These are phyloP conservation scores for Octodonta nipae DNA, from an alignment of 2,888 invertebrate species.

Conservation along the genomic window DNA sequence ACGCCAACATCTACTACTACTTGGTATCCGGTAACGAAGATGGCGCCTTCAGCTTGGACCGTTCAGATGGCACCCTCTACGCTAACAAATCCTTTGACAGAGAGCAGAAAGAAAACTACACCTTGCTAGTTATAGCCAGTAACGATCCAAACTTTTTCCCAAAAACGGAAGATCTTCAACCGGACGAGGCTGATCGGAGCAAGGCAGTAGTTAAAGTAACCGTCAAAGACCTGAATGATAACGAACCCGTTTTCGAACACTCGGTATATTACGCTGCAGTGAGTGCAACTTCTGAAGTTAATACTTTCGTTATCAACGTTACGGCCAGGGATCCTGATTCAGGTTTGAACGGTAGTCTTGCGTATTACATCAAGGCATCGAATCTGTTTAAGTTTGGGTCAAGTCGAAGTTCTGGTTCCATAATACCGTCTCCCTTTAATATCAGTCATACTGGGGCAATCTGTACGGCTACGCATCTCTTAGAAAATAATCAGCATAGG, in stretches of 20 bases:
- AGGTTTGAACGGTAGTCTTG: constrained; percentile 68
- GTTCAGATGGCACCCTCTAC: constrained; percentile 64
- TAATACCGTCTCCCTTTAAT: constrained; percentile 78
- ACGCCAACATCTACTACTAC: constrained; percentile 74
- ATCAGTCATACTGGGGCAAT: constrained; percentile 59
- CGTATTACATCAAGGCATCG: constrained; percentile 69
- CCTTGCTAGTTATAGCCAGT: constrained; percentile 67
- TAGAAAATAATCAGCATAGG: constrained; percentile 78
- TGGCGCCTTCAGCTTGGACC: constrained; percentile 63
- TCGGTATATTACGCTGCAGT: constrained; percentile 42
- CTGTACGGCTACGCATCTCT: constrained; percentile 67
- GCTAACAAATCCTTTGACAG: constrained; percentile 72
- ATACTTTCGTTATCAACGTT: constrained; percentile 60
- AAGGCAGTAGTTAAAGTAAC: constrained; percentile 58
- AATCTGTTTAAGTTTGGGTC: constrained; percentile 70
- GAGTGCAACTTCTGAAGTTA: constrained; percentile 63
- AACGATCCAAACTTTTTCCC: constrained; percentile 66
- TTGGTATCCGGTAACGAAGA: constrained; percentile 65
- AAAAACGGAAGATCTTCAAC: constrained; percentile 36
- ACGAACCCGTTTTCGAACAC: constrained; percentile 48
- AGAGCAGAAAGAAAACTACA: constrained; percentile 60
- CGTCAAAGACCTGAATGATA: constrained; percentile 74
- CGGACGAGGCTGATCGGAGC: constrained; percentile 46
- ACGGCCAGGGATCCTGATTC: constrained; percentile 72
- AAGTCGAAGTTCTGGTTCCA: constrained; percentile 64